These are phyloP conservation scores for Dione juno DNA, from an alignment of 2,888 invertebrate species.

Conservation along the genomic window DNA sequence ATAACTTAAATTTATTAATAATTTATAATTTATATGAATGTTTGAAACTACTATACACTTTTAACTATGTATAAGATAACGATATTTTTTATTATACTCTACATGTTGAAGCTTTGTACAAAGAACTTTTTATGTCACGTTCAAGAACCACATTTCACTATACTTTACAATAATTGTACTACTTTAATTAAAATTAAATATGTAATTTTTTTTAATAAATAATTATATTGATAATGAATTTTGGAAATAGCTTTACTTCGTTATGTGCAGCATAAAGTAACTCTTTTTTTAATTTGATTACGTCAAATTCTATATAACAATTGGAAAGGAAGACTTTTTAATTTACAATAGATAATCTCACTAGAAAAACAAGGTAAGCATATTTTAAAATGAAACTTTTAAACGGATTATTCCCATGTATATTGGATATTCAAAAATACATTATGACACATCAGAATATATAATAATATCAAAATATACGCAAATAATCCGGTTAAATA, in stretches of 20 bases:
- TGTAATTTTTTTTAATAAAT: background rate
- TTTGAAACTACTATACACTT: background rate
- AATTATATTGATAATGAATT: background rate
- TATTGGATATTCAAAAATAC: too few relatives aligned
- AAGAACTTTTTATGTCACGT: background rate
- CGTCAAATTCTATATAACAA: background rate
- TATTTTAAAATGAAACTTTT: too few relatives aligned
- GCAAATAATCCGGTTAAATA: too few relatives aligned
- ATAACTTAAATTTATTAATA: background rate
- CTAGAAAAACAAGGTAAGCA: too few relatives aligned
- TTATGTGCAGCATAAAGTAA: background rate
- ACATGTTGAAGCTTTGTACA: constrained; percentile 7
- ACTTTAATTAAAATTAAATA: background rate
- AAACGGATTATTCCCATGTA: too few relatives aligned
- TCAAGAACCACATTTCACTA: constrained; percentile 12
- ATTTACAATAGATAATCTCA: too few relatives aligned
- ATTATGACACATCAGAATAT: too few relatives aligned
- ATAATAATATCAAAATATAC: too few relatives aligned
- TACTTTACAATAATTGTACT: background rate
- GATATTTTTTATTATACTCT: too few relatives aligned
- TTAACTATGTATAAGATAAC: background rate
- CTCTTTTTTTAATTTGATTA: background rate
- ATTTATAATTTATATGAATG: background rate
- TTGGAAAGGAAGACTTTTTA: constrained; percentile 1
- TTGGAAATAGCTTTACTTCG: background rate